These are phyloP conservation scores for Druon quercuslanigerum DNA, from an alignment of 1,140 invertebrate species.

Conservation along the genomic window DNA sequence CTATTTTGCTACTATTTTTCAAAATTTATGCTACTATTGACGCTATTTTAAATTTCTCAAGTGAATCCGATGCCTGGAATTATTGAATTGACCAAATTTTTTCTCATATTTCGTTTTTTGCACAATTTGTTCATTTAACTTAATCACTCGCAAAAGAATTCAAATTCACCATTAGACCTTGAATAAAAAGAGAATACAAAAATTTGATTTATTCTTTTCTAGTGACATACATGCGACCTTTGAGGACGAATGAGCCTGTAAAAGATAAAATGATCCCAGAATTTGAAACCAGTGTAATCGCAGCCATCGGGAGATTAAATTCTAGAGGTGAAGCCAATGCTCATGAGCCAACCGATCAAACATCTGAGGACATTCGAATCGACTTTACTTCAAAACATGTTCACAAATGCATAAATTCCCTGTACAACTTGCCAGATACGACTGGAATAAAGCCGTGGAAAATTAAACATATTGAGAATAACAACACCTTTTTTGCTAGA, in stretches of 20 bases:
- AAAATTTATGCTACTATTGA: no score
- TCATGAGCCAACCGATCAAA: constrained; percentile 84
- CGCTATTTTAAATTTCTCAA: no score
- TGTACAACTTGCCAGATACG: constrained; percentile 67
- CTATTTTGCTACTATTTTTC: no score
- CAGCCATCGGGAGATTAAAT: constrained; percentile 91
- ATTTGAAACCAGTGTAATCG: constrained; percentile 86
- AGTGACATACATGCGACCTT: constrained; percentile 85
- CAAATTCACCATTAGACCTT: not conserved
- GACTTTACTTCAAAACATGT: constrained; percentile 81
- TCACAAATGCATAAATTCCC: constrained; percentile 72
- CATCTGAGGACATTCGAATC: constrained; percentile 84
- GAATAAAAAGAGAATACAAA: not conserved
- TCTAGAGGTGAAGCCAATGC: constrained; percentile 87
- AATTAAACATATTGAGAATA: constrained; percentile 59
- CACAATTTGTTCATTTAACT: not conserved
- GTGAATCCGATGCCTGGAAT: no score
- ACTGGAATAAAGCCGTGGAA: constrained; percentile 80
- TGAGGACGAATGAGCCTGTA: constrained; percentile 84
- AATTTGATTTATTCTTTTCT: constrained; percentile 27
- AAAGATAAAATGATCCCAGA: constrained; percentile 84
- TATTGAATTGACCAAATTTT: not conserved
- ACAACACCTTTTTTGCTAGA: constrained; percentile 81
- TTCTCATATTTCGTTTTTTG: not conserved
- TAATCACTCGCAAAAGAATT: not conserved